Evolutionary conservation across 2,113 vertebrate species (phyloP).

Genomic region (Odobenus rosmarus): DNA sequence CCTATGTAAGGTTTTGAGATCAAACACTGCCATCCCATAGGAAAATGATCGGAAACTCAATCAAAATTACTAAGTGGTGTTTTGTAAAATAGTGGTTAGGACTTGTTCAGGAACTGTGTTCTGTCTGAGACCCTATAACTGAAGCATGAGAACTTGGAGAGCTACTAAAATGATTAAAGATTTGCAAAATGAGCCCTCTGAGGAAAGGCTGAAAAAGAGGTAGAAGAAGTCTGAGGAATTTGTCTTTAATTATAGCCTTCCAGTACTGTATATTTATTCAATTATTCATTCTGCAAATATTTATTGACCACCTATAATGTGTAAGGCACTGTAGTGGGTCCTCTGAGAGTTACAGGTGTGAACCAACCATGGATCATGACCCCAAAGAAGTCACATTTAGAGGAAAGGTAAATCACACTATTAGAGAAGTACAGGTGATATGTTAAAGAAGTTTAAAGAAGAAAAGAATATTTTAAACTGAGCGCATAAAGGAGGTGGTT

Average conservation of each 20-base stretch:
- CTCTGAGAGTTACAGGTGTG: slow-evolving; percentile 9
- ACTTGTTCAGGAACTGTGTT: neutral
- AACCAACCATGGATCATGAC: neutral
- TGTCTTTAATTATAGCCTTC: slow-evolving; percentile 36
- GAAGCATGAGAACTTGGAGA: slow-evolving; percentile 53
- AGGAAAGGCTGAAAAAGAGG: slow-evolving; percentile 12
- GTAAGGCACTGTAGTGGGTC: neutral
- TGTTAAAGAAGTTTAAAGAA: neutral
- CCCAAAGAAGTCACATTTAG: neutral
- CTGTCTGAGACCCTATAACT: slow-evolving; percentile 18
- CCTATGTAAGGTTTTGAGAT: neutral
- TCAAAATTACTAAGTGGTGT: slow-evolving; percentile 34
- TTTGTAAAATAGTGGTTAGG: slow-evolving; percentile 26
- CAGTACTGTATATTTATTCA: slow-evolving; percentile 11
- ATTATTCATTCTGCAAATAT: neutral
- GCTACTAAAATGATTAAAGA: slow-evolving; percentile 47
- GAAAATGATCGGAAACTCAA: neutral
- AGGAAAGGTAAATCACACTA: neutral
- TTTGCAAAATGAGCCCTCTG: slow-evolving; percentile 18
- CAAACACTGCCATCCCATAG: neutral
- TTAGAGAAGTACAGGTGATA: neutral
- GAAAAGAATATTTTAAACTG: neutral
- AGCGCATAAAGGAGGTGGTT: neutral
- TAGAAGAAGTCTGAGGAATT: slow-evolving; percentile 13
- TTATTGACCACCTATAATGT: neutral